phyloP scores from a whole-genome alignment of 2,888 invertebrate genomes.

The Meliscaeva auricollis region DNA sequence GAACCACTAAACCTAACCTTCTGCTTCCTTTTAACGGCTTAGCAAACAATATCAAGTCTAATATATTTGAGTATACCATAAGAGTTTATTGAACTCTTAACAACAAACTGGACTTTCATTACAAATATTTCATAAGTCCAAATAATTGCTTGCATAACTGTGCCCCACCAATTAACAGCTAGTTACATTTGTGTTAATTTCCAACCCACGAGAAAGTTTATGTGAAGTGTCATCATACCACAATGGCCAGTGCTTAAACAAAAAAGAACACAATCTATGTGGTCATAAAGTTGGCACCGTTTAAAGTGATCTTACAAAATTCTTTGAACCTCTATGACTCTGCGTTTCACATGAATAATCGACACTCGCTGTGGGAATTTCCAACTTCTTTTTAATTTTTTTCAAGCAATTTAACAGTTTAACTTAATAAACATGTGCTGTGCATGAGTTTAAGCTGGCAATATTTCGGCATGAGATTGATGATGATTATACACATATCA shows the following conservation, averaged over 20 bases:
- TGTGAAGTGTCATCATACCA: constrained; percentile 28
- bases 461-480: too few relatives aligned
- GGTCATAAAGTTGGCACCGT: neutral
- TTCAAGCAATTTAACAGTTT: neutral
- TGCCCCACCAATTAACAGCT: constrained; percentile 48
- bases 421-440: too few relatives aligned
- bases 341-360: neutral
- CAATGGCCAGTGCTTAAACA: neutral
- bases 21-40: too few relatives aligned
- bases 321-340: neutral
- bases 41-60: too few relatives aligned
- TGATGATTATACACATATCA: neutral
- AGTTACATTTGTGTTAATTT: constrained; percentile 59
- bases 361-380: constrained; percentile 13
- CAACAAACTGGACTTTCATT: neutral
- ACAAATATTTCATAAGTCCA: neutral
- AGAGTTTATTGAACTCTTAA: constrained; percentile 9
- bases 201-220: constrained; percentile 11
- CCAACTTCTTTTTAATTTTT: neutral
- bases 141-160: constrained; percentile 54
- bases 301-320: constrained; percentile 1
- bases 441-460: too few relatives aligned
- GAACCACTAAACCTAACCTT: too few relatives aligned
- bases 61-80: too few relatives aligned
- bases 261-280: constrained; percentile 2